phyloP scores from a whole-genome alignment of 2,797 vertebrate species.

The Fundulus diaphanus region DNA sequence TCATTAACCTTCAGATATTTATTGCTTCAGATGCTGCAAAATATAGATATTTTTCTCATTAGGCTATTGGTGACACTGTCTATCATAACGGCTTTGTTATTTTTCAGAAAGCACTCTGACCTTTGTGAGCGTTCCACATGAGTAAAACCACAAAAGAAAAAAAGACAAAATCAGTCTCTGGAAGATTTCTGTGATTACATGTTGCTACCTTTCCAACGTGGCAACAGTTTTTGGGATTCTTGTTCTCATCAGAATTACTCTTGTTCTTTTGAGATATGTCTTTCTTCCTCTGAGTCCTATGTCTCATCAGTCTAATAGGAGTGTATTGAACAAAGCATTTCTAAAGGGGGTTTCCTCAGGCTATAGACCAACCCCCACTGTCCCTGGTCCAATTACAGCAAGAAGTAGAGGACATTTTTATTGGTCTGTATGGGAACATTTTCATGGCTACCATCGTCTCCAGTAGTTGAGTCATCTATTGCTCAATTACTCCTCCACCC shows the following conservation, averaged over 20 bases:
- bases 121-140: not conserved
- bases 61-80: not conserved
- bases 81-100: not conserved
- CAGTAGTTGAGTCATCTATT: slow-evolving; percentile 61
- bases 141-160: not conserved
- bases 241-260: slow-evolving; percentile 49
- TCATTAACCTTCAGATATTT: too few relatives aligned
- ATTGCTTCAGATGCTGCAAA: not conserved
- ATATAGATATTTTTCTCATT: not conserved
- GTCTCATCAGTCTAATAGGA: slow-evolving; percentile 71
- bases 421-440: slow-evolving; percentile 73
- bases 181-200: slow-evolving; percentile 12
- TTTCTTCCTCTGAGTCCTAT: slow-evolving; percentile 41
- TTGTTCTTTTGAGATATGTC: slow-evolving; percentile 40
- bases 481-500: slow-evolving; percentile 73
- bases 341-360: slow-evolving; percentile 71
- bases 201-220: slow-evolving; percentile 14
- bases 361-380: slow-evolving; percentile 61
- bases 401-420: slow-evolving; percentile 71
- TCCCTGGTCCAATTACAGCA: slow-evolving; percentile 79
- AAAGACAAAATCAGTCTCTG: slow-evolving; percentile 20
- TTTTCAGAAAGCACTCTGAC: not conserved
- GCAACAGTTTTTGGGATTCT: slow-evolving; percentile 13
- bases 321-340: slow-evolving; percentile 69
- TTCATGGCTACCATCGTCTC: slow-evolving; percentile 69